A percentile compares a stretch with the other conserved stretches of the same genome.
These are phyloP conservation scores for Mustelus asterias DNA, from an alignment of 2,113 vertebrate genomes.

Conservation along the genomic window DNA sequence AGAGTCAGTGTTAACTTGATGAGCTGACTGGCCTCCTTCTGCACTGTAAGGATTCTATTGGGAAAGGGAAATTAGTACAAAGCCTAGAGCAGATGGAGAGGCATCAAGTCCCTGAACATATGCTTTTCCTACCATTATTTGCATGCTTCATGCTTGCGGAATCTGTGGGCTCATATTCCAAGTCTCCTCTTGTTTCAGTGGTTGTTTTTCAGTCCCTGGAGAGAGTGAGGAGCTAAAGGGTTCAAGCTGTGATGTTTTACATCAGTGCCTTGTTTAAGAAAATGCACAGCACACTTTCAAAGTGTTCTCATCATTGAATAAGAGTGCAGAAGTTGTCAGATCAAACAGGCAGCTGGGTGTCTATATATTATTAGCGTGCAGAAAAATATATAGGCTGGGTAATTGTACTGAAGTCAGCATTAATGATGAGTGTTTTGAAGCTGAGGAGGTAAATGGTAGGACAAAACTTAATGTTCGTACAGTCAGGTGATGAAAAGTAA, in stretches of 20 bases:
- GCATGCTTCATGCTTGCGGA: neutral
- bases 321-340: neutral
- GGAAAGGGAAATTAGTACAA: neutral
- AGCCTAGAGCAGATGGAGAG: neutral
- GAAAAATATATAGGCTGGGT: neutral
- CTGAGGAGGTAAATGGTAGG: neutral
- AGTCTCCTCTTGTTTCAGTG: neutral
- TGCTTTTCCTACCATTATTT: neutral
- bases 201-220: neutral
- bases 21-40: no score
- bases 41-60: no score
- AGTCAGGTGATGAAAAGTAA: neutral
- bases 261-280: neutral
- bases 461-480: neutral
- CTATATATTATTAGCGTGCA: neutral
- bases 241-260: neutral
- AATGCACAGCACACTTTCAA: neutral
- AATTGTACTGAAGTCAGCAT: neutral
- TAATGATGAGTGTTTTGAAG: neutral
- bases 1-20: no score
- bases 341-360: neutral
- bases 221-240: neutral
- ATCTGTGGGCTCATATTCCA: neutral
- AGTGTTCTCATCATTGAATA: neutral
- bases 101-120: neutral